Evolutionary conservation across 2,113 vertebrate species (phyloP).

Genomic region (Strigops habroptila): DNA sequence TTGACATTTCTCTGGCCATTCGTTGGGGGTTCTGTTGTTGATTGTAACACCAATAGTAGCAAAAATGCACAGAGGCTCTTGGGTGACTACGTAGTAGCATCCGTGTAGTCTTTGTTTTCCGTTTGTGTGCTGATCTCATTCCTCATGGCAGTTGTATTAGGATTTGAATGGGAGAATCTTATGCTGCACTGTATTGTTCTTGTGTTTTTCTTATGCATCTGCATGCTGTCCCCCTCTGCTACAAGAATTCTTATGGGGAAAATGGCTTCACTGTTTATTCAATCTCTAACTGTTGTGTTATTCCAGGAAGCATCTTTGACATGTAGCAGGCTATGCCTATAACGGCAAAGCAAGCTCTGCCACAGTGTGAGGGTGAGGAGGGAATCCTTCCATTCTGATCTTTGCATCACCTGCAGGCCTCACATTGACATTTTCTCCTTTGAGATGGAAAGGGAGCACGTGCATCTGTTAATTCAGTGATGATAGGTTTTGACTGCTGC

Average conservation of each 20-base stretch:
- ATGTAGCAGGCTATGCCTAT: not conserved
- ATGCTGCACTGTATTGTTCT: not conserved
- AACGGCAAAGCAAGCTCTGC: not conserved
- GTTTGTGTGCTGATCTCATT: not conserved
- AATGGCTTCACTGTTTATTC: not conserved
- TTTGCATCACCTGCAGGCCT: not conserved
- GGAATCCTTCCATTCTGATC: not conserved
- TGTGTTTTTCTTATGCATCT: not conserved
- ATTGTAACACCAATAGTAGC: not conserved
- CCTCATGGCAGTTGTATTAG: not conserved
- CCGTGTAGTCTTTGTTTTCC: not conserved
- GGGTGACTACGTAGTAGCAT: not conserved
- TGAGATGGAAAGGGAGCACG: not conserved
- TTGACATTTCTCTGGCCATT: not conserved
- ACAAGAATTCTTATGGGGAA: not conserved
- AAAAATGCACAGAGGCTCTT: not conserved
- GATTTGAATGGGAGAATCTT: not conserved
- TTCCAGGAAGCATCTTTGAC: not conserved
- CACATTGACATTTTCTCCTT: not conserved
- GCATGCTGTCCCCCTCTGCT: not conserved
- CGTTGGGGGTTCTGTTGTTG: not conserved
- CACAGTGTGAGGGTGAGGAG: rapidly evolving
- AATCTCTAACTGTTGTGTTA: not conserved
- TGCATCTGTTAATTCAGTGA: not conserved
- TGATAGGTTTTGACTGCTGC: not conserved